Conservation (phyloP, 1,140 invertebrate species). For the Drosophila micromelanica region DNA sequence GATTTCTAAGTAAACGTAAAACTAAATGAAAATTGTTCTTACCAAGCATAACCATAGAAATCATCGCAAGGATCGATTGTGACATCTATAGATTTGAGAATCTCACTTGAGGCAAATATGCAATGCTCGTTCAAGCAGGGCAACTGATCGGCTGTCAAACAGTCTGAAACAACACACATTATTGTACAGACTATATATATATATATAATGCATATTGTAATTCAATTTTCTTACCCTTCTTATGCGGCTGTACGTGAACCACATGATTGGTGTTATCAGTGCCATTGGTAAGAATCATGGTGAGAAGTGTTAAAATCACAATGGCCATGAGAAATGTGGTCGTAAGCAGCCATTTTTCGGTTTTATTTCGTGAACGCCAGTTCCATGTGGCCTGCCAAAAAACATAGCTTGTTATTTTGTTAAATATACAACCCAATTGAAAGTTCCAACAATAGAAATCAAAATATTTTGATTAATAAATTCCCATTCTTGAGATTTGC, state of each 20-base stretch:
- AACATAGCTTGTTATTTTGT: background rate
- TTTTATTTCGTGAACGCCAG: constrained; percentile 85
- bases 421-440: too few species aligned
- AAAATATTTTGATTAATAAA: too few species aligned
- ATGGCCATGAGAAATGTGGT: constrained; percentile 76
- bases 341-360: constrained; percentile 85
- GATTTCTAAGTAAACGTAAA: too few species aligned
- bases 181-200: too few species aligned
- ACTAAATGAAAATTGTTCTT: background rate
- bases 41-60: constrained; percentile 97
- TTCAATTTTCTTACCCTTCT: constrained; percentile 46
- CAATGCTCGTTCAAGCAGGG: constrained; percentile 93
- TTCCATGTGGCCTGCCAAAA: constrained; percentile 75
- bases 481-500: too few species aligned
- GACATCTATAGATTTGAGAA: constrained; percentile 93
- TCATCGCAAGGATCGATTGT: constrained; percentile 95
- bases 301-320: constrained; percentile 81
- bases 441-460: too few species aligned
- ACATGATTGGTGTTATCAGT: constrained; percentile 70
- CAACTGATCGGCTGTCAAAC: constrained; percentile 51
- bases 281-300: constrained; percentile 71
- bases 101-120: constrained; percentile 93
- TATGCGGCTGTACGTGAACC: constrained; percentile 72
- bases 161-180: constrained; percentile 34
- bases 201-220: background rate